Base-by-base conservation (phyloP, 2,797 vertebrate species). In the Macrochelys suwanniensis region DNA sequence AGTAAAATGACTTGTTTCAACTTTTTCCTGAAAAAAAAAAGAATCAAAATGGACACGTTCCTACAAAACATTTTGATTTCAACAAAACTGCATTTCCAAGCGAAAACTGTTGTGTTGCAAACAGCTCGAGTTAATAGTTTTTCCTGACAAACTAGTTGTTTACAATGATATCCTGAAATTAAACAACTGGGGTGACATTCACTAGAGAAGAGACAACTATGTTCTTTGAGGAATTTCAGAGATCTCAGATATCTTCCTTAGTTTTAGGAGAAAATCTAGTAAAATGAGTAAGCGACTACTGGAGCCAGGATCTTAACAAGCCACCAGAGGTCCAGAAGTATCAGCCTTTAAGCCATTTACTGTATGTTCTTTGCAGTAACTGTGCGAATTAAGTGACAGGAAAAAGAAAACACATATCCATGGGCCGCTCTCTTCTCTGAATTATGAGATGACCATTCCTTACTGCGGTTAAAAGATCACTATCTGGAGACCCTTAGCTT, bases 21-120 rank as follows among this genome's bases (percentile, higher is more conserved):
- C 3, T 90, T 28, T 81, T 95, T 85, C 50, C 23, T 87, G 8
- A 3, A 78, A 79, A 90, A 79, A 90, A 88, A 42, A 17, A 4
- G 4, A 59, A 11, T 11, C 54, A 56, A 92, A 91, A 85, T 10
- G 76, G 82, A 68, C 50, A 56, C 33, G 47, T 25, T 26, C 4
- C 13, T 42, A 16, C 82, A 16, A 26, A 5, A 94, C 85, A 15
- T 59, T 87, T 81, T 16, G 37, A 83, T 87, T 80, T 80, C 54
- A 92, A 74, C 86, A 76, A 57, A 92, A 84, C 42, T 37, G 5
- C 12, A 42, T 82, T 87, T 15, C 80, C 28, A 11, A 50, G 80
- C 65, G 16, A 89, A 90, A 1, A 71, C 12, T 17, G 76, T 15
- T 59, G 80, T 7, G 23, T 49, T n/a, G 26, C 50, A 89, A 71